Evolutionary conservation across 2,113 vertebrate species (phyloP), one percentile per base, ranked within the genome.

Genomic region (Sisor rabdophorus): DNA sequence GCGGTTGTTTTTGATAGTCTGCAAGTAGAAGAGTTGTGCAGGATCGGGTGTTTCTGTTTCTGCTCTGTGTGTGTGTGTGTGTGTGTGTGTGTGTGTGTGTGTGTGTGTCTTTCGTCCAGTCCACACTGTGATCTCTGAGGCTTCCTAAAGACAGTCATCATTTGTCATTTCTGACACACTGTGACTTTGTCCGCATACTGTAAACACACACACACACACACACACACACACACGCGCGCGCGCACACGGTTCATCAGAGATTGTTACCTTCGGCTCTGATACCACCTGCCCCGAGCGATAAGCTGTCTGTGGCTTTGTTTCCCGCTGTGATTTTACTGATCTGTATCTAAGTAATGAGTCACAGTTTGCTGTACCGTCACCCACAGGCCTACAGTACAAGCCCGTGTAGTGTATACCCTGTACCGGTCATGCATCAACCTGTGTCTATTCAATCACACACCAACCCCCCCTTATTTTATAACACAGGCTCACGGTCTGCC

Each of bases 291-390:
- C 3, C 47, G 65, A 11, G 2, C 15, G 36, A 48, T 77, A 69
- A 69, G 40, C 71, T 40, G 64, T 67, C 52, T 76, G 55, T 76
- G 44, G 32, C 60, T 44, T 47, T 30, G 8, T 63, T 75, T 40
- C 15, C 17, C 54, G 17, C 55, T 55, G 76, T 64, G 58, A 48
- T 63, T 70, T 74, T 61, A 44, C 61, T 68, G 15, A 48, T 69
- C 64, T 48, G 16, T 70, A 75, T 70, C 60, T 5, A 11, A 50
- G 15, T 22, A 80, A 22, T 75, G 58, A 71, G 44, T 77, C 19
- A 76, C 65, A 60, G 61, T 77, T 63, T 60, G 36, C 69, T 56
- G 50, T 44, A 44, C 40, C 8, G 28, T 50, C 28, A 7, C 5
- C 24, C 44, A 24, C 63, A 44, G 8, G 11, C 40, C 30, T 10